These are phyloP conservation scores for Psophia crepitans DNA, from an alignment of 2,113 vertebrate species.

Conservation along the genomic window DNA sequence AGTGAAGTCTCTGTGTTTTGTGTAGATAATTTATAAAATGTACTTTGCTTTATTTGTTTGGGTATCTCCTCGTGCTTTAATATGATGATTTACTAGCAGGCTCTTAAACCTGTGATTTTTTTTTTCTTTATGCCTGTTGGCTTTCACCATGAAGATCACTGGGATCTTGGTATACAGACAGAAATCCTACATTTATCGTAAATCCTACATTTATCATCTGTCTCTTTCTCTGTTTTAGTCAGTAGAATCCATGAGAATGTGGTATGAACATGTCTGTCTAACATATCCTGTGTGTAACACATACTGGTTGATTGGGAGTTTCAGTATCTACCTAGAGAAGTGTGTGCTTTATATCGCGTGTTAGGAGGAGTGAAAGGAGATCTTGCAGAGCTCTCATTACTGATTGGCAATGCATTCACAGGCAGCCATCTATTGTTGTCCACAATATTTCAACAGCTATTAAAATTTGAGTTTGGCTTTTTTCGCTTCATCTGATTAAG, in stretches of 20 bases:
- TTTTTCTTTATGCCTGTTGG: neutral
- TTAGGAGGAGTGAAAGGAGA: too few species aligned
- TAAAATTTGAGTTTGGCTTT: neutral
- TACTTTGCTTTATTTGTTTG: neutral
- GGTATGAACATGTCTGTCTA: accelerated
- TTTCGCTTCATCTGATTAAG: neutral
- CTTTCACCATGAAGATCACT: neutral
- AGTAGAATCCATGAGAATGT: neutral
- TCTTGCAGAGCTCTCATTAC: neutral
- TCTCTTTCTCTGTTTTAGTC: neutral
- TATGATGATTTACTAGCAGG: neutral
- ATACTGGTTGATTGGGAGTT: neutral
- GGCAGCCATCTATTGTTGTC: neutral
- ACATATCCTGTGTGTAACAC: accelerated
- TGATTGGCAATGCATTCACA: neutral
- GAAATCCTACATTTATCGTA: neutral
- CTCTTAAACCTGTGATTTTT: neutral
- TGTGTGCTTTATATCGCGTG: neutral
- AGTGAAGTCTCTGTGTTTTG: neutral
- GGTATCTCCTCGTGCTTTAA: neutral
- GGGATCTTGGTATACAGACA: accelerated
- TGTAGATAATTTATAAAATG: neutral
- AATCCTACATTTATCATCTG: neutral
- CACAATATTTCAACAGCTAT: neutral
- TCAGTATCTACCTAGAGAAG: too few species aligned